Evolutionary conservation across 2,113 vertebrate genomes (phyloP).

Genomic region (Anoplopoma fimbria): DNA sequence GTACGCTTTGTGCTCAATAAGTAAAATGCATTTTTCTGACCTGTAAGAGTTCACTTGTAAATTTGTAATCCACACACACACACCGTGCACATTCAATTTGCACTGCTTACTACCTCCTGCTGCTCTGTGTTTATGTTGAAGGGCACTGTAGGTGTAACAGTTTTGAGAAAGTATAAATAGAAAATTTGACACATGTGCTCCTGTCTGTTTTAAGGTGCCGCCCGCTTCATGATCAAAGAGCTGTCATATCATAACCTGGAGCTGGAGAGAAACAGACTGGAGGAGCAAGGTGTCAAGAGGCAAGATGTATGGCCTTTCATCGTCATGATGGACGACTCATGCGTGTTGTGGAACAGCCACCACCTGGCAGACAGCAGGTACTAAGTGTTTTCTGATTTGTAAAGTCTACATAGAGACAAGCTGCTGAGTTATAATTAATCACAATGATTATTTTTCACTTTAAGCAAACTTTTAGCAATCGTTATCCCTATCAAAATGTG

Average conservation of each 20-base stretch:
- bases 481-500: not conserved
- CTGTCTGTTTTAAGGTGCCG: constrained; percentile 86
- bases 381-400: not conserved
- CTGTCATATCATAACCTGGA: constrained; percentile 98
- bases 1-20: not conserved
- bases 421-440: not conserved
- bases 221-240: constrained; percentile 98
- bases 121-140: not conserved
- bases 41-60: not conserved
- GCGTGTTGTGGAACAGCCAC: constrained; percentile 94
- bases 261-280: constrained; percentile 93
- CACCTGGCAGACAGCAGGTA: constrained; percentile 84
- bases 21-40: not conserved
- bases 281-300: constrained; percentile 92
- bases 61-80: not conserved
- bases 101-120: not conserved
- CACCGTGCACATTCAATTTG: not conserved
- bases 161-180: not conserved
- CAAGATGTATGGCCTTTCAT: constrained; percentile 98
- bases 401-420: not conserved
- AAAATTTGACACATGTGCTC: constrained; percentile 7
- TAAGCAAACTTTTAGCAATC: not conserved
- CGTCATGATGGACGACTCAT: constrained; percentile 96
- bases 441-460: not conserved
- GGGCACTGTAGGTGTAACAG: not conserved